Evolutionary conservation across 2,113 vertebrate species (phyloP).

Genomic region (Eurypyga helias): DNA sequence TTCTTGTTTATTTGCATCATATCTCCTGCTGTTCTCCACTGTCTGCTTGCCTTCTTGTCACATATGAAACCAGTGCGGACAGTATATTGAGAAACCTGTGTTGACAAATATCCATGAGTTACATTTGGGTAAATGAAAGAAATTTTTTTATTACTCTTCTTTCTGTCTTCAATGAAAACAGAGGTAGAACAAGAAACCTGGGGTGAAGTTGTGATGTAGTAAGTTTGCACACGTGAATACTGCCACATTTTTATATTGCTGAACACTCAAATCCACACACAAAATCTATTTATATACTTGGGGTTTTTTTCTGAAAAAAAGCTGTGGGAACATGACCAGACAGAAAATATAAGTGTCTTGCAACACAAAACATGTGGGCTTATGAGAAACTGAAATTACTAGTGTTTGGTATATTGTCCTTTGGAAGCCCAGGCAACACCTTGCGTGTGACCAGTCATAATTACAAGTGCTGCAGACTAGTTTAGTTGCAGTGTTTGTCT

Average conservation of each 20-base stretch:
- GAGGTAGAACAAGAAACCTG: neutral
- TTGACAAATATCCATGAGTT: neutral
- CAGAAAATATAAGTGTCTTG: neutral
- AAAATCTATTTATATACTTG: neutral
- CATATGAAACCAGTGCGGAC: neutral
- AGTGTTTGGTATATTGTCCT: neutral
- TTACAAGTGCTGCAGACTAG: neutral
- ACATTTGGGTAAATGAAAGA: neutral
- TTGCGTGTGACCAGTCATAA: neutral
- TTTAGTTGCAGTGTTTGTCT: neutral
- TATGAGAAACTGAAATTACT: neutral
- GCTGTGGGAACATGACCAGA: neutral
- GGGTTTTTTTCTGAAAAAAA: neutral
- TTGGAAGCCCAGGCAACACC: neutral
- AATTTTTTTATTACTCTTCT: neutral
- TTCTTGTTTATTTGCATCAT: neutral
- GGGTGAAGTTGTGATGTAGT: neutral
- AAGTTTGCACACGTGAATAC: neutral
- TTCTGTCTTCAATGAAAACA: neutral
- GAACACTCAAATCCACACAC: neutral
- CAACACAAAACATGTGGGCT: neutral
- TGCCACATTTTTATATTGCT: neutral
- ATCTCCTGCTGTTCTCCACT: neutral
- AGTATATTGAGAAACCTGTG: constrained; percentile 25
- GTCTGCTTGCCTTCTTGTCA: neutral